These are phyloP conservation scores for Hydraecia micacea DNA, from an alignment of 2,888 invertebrate species.

Conservation along the genomic window DNA sequence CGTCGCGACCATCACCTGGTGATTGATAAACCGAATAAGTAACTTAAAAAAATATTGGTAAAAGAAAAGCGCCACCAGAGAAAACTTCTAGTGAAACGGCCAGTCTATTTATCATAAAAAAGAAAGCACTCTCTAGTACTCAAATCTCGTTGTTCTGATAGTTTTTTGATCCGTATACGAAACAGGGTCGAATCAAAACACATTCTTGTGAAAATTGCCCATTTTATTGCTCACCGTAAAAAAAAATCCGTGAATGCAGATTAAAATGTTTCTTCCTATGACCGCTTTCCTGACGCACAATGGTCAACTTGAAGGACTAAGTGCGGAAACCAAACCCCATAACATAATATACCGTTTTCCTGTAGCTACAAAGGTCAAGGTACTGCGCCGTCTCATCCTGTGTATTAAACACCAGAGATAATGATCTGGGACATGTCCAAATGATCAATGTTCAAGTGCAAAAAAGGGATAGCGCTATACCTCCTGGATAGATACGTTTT, in stretches of 20 bases:
- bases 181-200: too few species aligned
- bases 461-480: background rate
- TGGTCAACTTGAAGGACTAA: too few species aligned
- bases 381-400: background rate
- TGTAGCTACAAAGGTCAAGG: background rate
- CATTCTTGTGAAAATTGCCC: too few species aligned
- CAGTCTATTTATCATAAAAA: background rate
- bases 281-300: background rate
- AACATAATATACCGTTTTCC: background rate
- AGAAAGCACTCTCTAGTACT: background rate
- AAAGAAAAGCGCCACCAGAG: background rate
- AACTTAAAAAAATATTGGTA: background rate
- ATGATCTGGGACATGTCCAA: background rate
- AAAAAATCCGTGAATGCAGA: too few species aligned
- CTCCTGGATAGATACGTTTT: too few species aligned
- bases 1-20: constrained; percentile 90
- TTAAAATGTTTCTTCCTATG: background rate
- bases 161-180: too few species aligned
- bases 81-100: too few species aligned
- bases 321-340: too few species aligned
- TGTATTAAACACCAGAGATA: background rate
- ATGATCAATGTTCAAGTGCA: background rate
- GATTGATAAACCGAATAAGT: background rate
- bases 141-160: background rate
- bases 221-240: too few species aligned